Base-by-base conservation (phyloP, 2,113 vertebrate species). In the Pangasianodon hypophthalmus region DNA sequence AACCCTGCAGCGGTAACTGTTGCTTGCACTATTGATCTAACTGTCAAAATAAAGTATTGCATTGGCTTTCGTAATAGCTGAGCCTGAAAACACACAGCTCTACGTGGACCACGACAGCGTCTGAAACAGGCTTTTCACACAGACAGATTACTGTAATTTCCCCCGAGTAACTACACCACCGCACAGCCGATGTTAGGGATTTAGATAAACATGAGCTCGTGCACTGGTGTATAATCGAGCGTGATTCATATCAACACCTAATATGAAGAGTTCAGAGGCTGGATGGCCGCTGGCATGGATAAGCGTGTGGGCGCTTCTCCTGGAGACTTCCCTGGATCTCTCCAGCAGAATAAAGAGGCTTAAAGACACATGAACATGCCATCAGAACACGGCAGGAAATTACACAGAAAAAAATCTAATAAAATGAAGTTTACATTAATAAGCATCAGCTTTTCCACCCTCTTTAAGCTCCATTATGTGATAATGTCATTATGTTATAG, bases 1-100 rank as follows among this genome's bases (percentile, higher is more conserved):
- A 90, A 90, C 84, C 56, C 79, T 87, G 84, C 75, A 81, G 75
- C 4, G 24, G 60, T 86, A 81, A 67, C 84, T 71, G 84, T 86
- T 82, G 29, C 58, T 81, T 71, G 75, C 84, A 41, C 64, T 86
- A 90, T 90, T 81, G 84, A 90, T 90, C 89, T 71, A 54, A 41
- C 56, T 89, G 84, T 87, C 89, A 37, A 82, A 90, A 90, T 81
- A 90, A 90, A 81, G 50, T 81, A 71, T 82, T 41, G 84, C 32
- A 29, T 52, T 84, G 87, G 80, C 50, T 84, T 73, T 54, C 11
- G 37, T 84, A 73, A 84, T 46, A 54, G 32, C 80, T 1, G 14
- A 58, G 87, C 50, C 50, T 69, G 32, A 77, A 77, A 85, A 77
- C 83, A 85, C 46, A 19, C 21, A 13, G 82, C 64, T 32, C 82